phyloP scores from a whole-genome alignment of 2,797 vertebrate species.

The Diceros bicornis region DNA sequence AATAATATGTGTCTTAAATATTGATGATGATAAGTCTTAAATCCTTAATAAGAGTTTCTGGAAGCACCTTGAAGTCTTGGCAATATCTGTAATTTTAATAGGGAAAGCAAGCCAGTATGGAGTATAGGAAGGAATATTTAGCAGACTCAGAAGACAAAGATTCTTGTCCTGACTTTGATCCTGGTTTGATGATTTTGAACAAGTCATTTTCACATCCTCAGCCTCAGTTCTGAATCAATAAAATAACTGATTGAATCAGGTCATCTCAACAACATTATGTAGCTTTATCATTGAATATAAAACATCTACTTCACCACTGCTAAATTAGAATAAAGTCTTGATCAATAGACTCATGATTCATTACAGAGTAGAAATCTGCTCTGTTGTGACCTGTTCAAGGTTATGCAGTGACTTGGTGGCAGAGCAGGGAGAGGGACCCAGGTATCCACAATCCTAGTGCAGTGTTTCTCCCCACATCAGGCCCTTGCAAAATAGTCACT shows the following conservation, averaged over 20 bases:
- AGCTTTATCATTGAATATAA: not conserved
- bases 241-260: not conserved
- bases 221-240: not conserved
- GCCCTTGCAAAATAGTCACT: not conserved
- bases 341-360: not conserved
- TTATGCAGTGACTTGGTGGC: not conserved
- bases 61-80: not conserved
- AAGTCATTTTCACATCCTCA: not conserved
- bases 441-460: too few species aligned
- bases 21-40: not conserved
- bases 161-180: not conserved
- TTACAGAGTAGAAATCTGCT: not conserved
- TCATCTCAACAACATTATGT: not conserved
- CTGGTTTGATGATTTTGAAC: not conserved
- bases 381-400: not conserved
- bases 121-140: not conserved
- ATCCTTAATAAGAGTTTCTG: conserved; percentile 7
- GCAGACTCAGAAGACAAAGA: not conserved
- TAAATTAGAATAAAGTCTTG: conserved; percentile 25
- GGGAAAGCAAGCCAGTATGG: not conserved
- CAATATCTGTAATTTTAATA: not conserved
- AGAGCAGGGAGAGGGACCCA: not conserved
- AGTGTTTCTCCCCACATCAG: not conserved
- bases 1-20: not conserved
- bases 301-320: not conserved